A percentile compares a stretch with the other conserved stretches of the same genome.
phyloP scores from a whole-genome alignment of 2,113 vertebrate species.

The Channa maculata region DNA sequence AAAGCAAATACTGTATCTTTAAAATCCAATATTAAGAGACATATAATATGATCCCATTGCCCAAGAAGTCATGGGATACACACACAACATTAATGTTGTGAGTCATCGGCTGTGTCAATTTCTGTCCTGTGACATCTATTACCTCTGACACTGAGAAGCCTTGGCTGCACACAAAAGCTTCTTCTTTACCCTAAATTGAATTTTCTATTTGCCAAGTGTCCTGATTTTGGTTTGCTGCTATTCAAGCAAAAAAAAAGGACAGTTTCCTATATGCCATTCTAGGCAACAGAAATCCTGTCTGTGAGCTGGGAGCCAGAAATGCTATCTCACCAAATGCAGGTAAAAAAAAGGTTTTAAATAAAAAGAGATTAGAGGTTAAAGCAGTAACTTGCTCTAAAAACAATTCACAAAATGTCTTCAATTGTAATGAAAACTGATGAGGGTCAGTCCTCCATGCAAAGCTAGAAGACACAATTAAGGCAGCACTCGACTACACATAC shows the following conservation, averaged over 20 bases:
- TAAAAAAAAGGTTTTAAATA: no score
- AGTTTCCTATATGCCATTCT: no score
- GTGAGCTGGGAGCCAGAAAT: background rate
- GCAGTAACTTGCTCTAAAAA: no score
- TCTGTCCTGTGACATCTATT: constrained; percentile 78
- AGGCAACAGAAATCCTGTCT: background rate
- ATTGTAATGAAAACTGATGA: background rate
- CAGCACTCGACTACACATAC: background rate
- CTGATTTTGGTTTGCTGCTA: constrained; percentile 47
- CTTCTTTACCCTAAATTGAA: constrained; percentile 63
- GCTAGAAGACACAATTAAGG: background rate
- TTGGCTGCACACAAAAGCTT: constrained; percentile 52
- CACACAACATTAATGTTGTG: background rate
- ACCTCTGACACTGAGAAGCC: constrained; percentile 44
- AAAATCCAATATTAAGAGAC: no score
- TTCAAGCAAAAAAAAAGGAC: background rate
- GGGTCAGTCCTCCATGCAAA: background rate
- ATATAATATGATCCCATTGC: no score
- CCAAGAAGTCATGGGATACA: no score
- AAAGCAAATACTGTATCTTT: no score
- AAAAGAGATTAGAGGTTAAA: no score
- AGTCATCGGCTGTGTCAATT: constrained; percentile 13
- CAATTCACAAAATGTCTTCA: no score
- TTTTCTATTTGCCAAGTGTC: constrained; percentile 38
- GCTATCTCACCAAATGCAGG: background rate